Evolutionary conservation across 2,113 vertebrate genomes (phyloP).

Genomic region (Eulemur macaco): DNA sequence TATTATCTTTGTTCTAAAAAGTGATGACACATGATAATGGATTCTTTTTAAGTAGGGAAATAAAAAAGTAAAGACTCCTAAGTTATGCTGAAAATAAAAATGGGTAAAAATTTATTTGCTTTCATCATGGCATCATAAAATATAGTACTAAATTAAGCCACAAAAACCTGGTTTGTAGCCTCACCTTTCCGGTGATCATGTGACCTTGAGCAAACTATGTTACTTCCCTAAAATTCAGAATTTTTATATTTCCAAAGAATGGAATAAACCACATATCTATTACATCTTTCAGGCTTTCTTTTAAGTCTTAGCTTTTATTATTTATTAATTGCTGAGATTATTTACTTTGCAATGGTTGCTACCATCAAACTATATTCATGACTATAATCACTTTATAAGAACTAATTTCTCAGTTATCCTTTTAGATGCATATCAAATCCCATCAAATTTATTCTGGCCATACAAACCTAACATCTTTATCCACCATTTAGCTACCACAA

Average conservation of each 20-base stretch:
- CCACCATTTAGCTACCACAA: not conserved
- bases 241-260: not conserved
- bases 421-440: not conserved
- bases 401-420: not conserved
- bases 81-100: constrained; percentile 26
- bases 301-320: not conserved
- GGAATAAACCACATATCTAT: not conserved
- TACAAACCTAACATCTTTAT: not conserved
- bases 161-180: not conserved
- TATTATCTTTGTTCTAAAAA: not conserved
- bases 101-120: not conserved
- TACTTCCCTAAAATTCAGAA: not conserved
- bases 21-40: not conserved
- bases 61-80: not conserved
- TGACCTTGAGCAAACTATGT: not conserved
- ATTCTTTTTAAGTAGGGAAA: not conserved
- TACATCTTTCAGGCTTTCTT: not conserved
- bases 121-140: not conserved
- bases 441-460: not conserved
- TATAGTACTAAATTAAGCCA: not conserved
- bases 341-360: not conserved
- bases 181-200: not conserved
- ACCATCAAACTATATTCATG: not conserved
- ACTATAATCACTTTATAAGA: not conserved
- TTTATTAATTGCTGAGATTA: not conserved